Percentiles rank a stretch among this genome's conserved stretches.
These are phyloP conservation scores for Mustela nigripes DNA, from an alignment of 2,113 vertebrate genomes.

Conservation along the genomic window DNA sequence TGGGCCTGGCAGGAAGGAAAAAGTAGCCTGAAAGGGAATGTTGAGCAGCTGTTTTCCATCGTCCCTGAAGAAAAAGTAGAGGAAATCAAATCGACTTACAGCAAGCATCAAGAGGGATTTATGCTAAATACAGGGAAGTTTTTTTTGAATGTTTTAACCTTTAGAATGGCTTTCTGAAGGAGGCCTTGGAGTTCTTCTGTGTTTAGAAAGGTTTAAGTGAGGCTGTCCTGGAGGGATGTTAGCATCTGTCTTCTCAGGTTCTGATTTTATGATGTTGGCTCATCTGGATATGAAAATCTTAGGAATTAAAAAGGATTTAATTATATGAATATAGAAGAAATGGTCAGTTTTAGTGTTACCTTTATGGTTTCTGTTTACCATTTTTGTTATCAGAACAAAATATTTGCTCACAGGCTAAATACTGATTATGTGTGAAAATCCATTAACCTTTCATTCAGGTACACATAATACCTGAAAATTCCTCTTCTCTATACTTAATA, in stretches of 20 bases:
- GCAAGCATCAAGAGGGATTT: conserved; percentile 72
- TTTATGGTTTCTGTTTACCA: conserved; percentile 14
- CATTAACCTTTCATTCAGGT: background rate
- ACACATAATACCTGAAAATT: background rate
- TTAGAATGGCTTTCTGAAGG: conserved; percentile 58
- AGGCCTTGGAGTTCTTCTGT: conserved; percentile 46
- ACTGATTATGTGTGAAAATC: background rate
- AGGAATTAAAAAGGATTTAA: conserved; percentile 37
- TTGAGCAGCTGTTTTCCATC: conserved; percentile 77
- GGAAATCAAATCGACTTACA: conserved; percentile 66
- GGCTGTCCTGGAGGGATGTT: conserved; percentile 7
- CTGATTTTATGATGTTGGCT: background rate
- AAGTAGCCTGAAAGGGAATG: conserved; percentile 59
- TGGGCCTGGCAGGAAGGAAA: conserved; percentile 42
- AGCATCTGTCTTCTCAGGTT: background rate
- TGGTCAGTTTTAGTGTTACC: conserved; percentile 1
- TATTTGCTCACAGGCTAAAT: background rate
- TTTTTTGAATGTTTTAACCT: conserved; percentile 60
- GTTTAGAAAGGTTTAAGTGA: conserved; percentile 55
- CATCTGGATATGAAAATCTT: conserved; percentile 51
- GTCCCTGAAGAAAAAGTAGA: conserved; percentile 67
- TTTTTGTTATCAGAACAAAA: conserved; percentile 42
- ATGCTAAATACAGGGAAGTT: conserved; percentile 59
- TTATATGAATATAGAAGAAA: conserved; percentile 13
- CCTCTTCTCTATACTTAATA: background rate